phyloP scores from a whole-genome alignment of 2,888 invertebrate species.

The Liodrosophila aerea region DNA sequence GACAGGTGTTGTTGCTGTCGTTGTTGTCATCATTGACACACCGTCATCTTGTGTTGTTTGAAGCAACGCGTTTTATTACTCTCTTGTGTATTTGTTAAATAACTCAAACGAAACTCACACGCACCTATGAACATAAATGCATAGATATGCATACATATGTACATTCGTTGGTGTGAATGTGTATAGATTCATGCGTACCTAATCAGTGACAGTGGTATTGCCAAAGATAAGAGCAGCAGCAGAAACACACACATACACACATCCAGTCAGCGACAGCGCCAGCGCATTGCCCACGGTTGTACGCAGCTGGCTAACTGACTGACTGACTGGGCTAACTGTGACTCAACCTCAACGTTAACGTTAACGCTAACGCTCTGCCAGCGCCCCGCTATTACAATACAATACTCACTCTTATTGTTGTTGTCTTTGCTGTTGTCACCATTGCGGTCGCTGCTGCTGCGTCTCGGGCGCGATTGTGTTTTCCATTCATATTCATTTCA shows the following conservation, averaged over 20 bases:
- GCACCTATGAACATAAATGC: slow-evolving; percentile 1
- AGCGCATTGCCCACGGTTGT: slow-evolving; percentile 35
- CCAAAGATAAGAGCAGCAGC: slow-evolving; percentile 57
- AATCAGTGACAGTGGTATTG: slow-evolving; percentile 59
- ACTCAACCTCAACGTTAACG: slow-evolving; percentile 54
- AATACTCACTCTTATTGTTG: slow-evolving; percentile 4
- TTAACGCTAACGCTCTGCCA: slow-evolving; percentile 26
- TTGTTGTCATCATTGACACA: slow-evolving; percentile 29
- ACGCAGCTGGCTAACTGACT: slow-evolving; percentile 29
- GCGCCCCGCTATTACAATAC: slow-evolving; percentile 38
- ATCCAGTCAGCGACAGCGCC: slow-evolving; percentile 14
- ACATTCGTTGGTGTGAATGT: slow-evolving; percentile 10
- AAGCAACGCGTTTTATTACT: slow-evolving; percentile 23
- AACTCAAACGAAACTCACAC: slow-evolving; percentile 25
- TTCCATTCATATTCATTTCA: slow-evolving; percentile 49
- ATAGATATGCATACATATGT: neutral
- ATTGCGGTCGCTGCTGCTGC: slow-evolving; percentile 17
- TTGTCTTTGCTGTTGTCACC: slow-evolving; percentile 22
- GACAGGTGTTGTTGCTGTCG: slow-evolving; percentile 69
- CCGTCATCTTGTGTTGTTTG: slow-evolving; percentile 25
- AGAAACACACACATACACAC: slow-evolving; percentile 3
- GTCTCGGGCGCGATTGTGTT: slow-evolving; percentile 24
- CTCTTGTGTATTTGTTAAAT: slow-evolving; percentile 44
- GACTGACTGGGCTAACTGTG: slow-evolving; percentile 47
- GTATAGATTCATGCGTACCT: slow-evolving; percentile 51